Evolutionary conservation across 1,140 invertebrate species (phyloP), one percentile per base, ranked within the genome.

Genomic region (Globodera rostochiensis): DNA sequence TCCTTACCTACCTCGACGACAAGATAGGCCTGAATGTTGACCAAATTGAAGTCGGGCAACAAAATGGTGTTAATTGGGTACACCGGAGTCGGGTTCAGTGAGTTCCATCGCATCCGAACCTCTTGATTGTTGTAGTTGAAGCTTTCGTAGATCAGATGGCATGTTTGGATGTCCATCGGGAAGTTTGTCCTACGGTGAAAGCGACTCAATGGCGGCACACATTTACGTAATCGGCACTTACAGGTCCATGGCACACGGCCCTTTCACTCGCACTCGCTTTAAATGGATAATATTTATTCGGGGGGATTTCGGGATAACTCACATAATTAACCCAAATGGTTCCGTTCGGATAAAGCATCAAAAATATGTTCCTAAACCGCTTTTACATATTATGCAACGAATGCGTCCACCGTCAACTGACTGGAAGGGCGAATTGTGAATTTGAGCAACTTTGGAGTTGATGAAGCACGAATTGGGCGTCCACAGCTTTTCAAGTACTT

Each of bases 41-140:
- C 83, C 45, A 88, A 49, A 57, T 89, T 86, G 70, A 88, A 89
- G 78, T 89, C 88, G 6, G 88, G 88, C 47, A 89, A 80, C 46
- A 87, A 67, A 73, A 89, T 89, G 13, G 71, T 60, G 46, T 80
- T 85, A 7, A 85, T 87, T 3, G 86, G 74, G n/a, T 80, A 85
- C 13, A 89, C 88, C 8, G 88, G 88, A 11, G 79, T 83, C 11
- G 73, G 36, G 70, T 66, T 80, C n/a, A 76, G 66, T n/a, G 87
- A 80, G 75, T 86, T 87, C 88, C 88, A 89, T 69, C 89, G 50
- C 88, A 89, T 89, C 69, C 84, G 85, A 7, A 89, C 88, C 82
- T 89, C 88, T 82, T 89, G 88, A 50, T 89, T 90, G 78, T 89
- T 89, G 84, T 89, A 89, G 77, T 90, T 89, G 80, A 89, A 89